Conservation (phyloP, 2,888 invertebrate genomes). For the Pyrocoelia pectoralis region DNA sequence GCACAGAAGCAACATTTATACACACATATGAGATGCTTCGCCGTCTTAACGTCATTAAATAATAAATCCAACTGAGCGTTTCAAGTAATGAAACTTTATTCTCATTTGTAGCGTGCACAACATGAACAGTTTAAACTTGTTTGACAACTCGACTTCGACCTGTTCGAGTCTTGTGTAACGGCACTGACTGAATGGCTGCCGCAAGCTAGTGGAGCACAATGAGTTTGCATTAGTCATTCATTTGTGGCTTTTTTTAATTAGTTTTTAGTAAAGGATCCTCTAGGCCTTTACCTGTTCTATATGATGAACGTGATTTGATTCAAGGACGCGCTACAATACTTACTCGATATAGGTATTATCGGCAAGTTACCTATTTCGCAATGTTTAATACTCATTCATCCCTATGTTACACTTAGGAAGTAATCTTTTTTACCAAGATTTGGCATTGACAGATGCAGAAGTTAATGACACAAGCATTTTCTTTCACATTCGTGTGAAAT, state of each 20-base stretch:
- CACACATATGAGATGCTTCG: neutral
- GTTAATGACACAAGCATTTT: too few species aligned
- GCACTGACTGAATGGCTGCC: slow-evolving; percentile 42
- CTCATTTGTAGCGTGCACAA: slow-evolving; percentile 18
- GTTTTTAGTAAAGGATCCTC: neutral
- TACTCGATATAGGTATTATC: neutral
- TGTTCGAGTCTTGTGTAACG: slow-evolving; percentile 44
- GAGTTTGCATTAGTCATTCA: slow-evolving; percentile 40
- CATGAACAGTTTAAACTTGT: slow-evolving; percentile 44
- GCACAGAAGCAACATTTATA: too few species aligned
- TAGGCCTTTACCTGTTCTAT: neutral
- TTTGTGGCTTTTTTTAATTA: slow-evolving; percentile 20
- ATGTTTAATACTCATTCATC: too few species aligned
- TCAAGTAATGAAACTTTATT: slow-evolving; percentile 26
- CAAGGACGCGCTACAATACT: neutral
- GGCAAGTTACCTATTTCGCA: too few species aligned
- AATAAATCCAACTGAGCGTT: slow-evolving; percentile 26
- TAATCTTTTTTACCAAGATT: too few species aligned
- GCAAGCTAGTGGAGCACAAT: slow-evolving; percentile 36
- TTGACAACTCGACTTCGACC: slow-evolving; percentile 46
- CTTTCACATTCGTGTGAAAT: too few species aligned
- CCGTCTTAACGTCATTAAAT: slow-evolving; percentile 4
- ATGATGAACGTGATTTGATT: neutral
- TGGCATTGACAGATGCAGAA: too few species aligned
- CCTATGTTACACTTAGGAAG: too few species aligned